Percentiles rank a stretch among this genome's conserved stretches.
Evolutionary conservation across 2,888 invertebrate genomes (phyloP).

Genomic region (Acleris holmiana): DNA sequence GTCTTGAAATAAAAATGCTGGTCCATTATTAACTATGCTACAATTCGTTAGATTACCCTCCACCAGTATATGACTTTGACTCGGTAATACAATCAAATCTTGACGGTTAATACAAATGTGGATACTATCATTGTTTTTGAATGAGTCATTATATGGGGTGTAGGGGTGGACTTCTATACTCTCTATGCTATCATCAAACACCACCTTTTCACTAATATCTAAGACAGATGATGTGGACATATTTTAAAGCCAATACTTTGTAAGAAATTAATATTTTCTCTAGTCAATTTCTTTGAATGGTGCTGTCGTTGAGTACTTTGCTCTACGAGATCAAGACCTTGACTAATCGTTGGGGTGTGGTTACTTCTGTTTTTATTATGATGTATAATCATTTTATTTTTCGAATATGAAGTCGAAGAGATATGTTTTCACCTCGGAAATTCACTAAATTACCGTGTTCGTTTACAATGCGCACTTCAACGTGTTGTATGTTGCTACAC

Average conservation of each 20-base stretch:
- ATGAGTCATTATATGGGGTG: conserved; percentile 25
- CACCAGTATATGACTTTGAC: conserved; percentile 10
- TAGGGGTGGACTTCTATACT: conserved; percentile 36
- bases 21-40: conserved; percentile 1
- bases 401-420: conserved; percentile 9
- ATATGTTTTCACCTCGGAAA: conserved; percentile 13
- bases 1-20: conserved; percentile 27
- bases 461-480: background rate
- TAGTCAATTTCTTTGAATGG: too few relatives aligned
- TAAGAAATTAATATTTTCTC: conserved; percentile 7
- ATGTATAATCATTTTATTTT: conserved; percentile 22
- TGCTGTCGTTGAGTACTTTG: background rate
- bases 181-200: conserved; percentile 22
- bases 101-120: conserved; percentile 17
- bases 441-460: background rate
- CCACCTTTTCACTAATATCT: conserved; percentile 24
- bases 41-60: conserved; percentile 5
- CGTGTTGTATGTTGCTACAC: too few relatives aligned
- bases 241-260: conserved; percentile 24
- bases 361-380: conserved; percentile 5
- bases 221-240: conserved; percentile 21
- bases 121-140: conserved; percentile 6
- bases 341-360: background rate
- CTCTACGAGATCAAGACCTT: background rate
- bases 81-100: conserved; percentile 16